Evolutionary conservation across 1,140 invertebrate genomes (phyloP).

Genomic region (Diabrotica undecimpunctata): DNA sequence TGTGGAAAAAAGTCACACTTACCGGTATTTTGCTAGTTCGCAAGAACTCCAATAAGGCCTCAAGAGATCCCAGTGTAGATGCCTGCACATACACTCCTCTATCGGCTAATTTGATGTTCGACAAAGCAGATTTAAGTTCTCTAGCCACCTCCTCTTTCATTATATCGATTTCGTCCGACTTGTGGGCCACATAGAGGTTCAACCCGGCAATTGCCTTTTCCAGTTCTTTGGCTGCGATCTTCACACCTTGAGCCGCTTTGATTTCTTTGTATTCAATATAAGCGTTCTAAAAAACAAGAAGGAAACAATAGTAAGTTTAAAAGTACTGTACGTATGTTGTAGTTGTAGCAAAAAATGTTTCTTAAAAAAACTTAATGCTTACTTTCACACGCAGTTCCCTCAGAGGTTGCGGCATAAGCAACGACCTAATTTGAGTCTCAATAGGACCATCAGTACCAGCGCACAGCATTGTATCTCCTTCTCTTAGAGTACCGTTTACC

Average conservation of each 20-base stretch:
- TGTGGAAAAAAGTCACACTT: conserved; percentile 42
- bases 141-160: conserved; percentile 63
- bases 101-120: conserved; percentile 86
- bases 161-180: conserved; percentile 87
- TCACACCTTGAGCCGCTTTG: conserved; percentile 94
- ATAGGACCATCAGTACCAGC: conserved; percentile 98
- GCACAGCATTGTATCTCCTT: conserved; percentile 92
- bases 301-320: conserved; percentile 25
- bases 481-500: conserved; percentile 88
- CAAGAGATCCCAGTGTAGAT: conserved; percentile 95
- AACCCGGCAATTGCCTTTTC: conserved; percentile 95
- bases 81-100: conserved; percentile 98
- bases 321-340: no score
- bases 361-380: conserved; percentile 23
- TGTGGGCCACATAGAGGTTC: conserved; percentile 84
- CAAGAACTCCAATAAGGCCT: conserved; percentile 95
- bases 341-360: no score
- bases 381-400: conserved; percentile 97
- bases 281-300: conserved; percentile 65
- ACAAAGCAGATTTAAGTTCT: conserved; percentile 86
- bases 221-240: conserved; percentile 95
- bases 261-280: conserved; percentile 96
- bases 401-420: conserved; percentile 96
- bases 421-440: conserved; percentile 93
- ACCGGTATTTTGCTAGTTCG: conserved; percentile 93